Conservation (phyloP, 1,140 invertebrate species). For the Drosophila repleta region DNA sequence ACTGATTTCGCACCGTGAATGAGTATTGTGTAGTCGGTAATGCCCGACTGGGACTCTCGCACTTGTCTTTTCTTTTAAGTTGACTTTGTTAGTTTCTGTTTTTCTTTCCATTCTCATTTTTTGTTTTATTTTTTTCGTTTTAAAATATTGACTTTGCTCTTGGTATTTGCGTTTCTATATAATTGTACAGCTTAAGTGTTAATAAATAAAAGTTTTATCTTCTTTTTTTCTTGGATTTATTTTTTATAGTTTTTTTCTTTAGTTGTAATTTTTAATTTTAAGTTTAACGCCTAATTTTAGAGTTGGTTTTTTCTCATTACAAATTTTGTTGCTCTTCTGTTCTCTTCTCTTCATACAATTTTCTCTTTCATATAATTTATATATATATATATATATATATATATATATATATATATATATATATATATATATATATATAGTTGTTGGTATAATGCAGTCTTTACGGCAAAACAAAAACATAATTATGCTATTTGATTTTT, state of each 20-base stretch:
- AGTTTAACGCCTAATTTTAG: conserved; percentile 36
- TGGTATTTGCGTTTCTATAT: conserved; percentile 27
- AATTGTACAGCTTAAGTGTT: conserved; percentile 43
- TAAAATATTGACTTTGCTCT: conserved; percentile 24
- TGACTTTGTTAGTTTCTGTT: conserved; percentile 27
- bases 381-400: conserved; percentile 49
- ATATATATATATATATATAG: conserved; percentile 69
- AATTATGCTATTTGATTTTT: conserved; percentile 79
- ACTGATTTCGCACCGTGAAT: no score
- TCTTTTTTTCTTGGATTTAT: conserved; percentile 9
- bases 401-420: conserved; percentile 29
- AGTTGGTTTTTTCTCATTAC: conserved; percentile 15
- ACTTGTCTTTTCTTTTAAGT: conserved; percentile 35
- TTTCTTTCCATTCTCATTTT: neutral
- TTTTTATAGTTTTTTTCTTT: conserved; percentile 26
- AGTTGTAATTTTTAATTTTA: conserved; percentile 11
- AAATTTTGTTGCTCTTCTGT: conserved; percentile 32
- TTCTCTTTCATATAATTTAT: conserved; percentile 15
- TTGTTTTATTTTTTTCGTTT: conserved; percentile 8
- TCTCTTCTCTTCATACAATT: conserved; percentile 20
- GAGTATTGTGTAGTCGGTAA: no score
- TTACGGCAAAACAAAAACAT: conserved; percentile 83
- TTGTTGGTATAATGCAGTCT: conserved; percentile 84
- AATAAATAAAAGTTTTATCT: conserved; percentile 65
- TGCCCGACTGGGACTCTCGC: no score